Percentiles rank a stretch among this genome's conserved stretches.
Conservation (phyloP, 2,888 invertebrate genomes). For the Schizotus pectinicornis region DNA sequence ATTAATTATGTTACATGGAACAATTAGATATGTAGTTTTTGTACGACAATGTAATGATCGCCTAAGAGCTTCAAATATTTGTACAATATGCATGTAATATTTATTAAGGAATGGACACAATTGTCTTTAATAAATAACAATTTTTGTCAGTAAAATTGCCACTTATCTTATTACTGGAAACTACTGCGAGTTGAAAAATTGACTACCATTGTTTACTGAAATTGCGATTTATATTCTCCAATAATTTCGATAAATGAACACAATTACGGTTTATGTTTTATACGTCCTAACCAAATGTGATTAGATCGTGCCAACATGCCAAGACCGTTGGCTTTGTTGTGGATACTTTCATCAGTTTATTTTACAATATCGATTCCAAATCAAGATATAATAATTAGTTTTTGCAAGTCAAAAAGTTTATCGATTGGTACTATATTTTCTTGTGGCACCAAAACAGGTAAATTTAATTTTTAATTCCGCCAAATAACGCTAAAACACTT, state of each 20-base stretch:
- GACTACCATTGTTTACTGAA: too few relatives aligned
- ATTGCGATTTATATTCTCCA: too few relatives aligned
- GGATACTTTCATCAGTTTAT: background rate
- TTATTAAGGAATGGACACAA: constrained; percentile 22
- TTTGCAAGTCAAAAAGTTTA: background rate
- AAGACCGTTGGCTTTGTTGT: background rate
- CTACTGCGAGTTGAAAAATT: too few relatives aligned
- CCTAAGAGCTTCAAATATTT: constrained; percentile 32
- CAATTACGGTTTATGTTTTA: too few relatives aligned
- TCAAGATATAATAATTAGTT: background rate
- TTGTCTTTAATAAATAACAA: constrained; percentile 21
- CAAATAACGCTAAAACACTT: background rate
- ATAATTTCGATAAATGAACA: too few relatives aligned
- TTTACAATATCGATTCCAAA: background rate
- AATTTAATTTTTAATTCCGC: background rate
- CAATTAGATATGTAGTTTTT: constrained; percentile 30
- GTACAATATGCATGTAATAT: constrained; percentile 29
- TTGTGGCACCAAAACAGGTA: constrained; percentile 4
- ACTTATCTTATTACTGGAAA: too few relatives aligned
- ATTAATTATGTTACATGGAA: constrained; percentile 13
- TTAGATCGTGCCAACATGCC: too few relatives aligned
- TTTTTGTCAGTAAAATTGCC: constrained; percentile 1
- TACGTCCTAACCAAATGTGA: too few relatives aligned
- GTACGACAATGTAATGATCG: constrained; percentile 29
- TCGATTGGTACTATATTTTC: background rate